Evolutionary conservation across 2,113 vertebrate genomes (phyloP).

Genomic region (Periophthalmodon schlosseri): DNA sequence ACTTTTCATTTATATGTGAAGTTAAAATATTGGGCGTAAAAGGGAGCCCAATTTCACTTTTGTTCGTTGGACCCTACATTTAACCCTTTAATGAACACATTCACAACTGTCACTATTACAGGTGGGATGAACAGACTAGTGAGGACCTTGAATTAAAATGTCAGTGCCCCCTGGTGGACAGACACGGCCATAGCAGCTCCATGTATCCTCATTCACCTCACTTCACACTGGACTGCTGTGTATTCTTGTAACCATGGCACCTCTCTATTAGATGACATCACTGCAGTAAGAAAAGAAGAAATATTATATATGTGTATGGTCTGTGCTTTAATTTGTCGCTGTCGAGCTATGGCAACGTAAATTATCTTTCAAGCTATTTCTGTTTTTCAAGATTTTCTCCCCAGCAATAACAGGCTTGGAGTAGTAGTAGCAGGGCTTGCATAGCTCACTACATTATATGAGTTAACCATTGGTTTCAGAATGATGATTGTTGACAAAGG

Average conservation of each 20-base stretch:
- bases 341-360: not conserved
- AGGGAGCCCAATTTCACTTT: not conserved
- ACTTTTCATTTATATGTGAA: not conserved
- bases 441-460: no score
- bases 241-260: constrained; percentile 12
- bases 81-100: not conserved
- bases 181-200: not conserved
- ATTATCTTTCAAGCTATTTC: not conserved
- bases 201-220: constrained; percentile 6
- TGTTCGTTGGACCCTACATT: not conserved
- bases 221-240: constrained; percentile 9
- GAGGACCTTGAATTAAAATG: not conserved
- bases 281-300: constrained; percentile 3
- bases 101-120: not conserved
- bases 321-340: not conserved
- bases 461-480: no score
- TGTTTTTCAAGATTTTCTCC: no score
- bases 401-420: no score
- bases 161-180: not conserved
- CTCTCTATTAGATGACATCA: constrained; percentile 8
- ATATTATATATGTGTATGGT: not conserved
- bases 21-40: not conserved
- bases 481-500: no score
- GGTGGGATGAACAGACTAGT: no score
- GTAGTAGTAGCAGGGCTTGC: no score